Conservation (phyloP, 2,797 vertebrate species). For the Caiman crocodilus region DNA sequence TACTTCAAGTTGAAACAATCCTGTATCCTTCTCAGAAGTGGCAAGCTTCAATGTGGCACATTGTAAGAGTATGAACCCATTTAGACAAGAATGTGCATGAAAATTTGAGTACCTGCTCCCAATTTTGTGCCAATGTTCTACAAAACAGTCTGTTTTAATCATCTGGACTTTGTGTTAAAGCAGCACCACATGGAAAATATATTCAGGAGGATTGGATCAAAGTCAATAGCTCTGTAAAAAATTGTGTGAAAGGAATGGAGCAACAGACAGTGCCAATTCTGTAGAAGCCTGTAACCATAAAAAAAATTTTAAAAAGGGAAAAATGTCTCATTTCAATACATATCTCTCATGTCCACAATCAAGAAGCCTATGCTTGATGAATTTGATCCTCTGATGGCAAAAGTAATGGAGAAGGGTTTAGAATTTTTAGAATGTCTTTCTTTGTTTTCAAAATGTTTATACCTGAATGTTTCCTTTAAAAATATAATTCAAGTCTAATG, state of each 20-base stretch:
- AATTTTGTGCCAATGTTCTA: conserved; percentile 31
- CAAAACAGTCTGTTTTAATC: conserved; percentile 3
- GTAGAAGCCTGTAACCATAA: too few relatives aligned
- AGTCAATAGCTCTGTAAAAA: not conserved
- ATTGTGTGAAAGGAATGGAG: not conserved
- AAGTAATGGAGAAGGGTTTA: not conserved
- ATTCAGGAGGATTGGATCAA: not conserved
- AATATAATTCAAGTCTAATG: not conserved
- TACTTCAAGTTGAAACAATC: not conserved
- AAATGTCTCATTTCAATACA: not conserved
- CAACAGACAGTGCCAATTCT: not conserved
- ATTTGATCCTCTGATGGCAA: not conserved
- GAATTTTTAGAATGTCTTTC: not conserved
- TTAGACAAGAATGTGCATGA: not conserved
- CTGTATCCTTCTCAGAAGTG: not conserved
- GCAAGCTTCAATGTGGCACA: not conserved
- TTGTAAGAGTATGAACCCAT: not conserved
- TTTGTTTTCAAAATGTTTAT: not conserved
- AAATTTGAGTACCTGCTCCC: not conserved
- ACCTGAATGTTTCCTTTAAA: not conserved
- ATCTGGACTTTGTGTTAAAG: not conserved
- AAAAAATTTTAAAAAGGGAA: too few relatives aligned
- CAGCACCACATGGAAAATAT: not conserved
- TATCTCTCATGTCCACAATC: not conserved
- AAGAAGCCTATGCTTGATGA: not conserved